Base-by-base conservation (phyloP, 2,113 vertebrate species). In the Vulpes vulpes region DNA sequence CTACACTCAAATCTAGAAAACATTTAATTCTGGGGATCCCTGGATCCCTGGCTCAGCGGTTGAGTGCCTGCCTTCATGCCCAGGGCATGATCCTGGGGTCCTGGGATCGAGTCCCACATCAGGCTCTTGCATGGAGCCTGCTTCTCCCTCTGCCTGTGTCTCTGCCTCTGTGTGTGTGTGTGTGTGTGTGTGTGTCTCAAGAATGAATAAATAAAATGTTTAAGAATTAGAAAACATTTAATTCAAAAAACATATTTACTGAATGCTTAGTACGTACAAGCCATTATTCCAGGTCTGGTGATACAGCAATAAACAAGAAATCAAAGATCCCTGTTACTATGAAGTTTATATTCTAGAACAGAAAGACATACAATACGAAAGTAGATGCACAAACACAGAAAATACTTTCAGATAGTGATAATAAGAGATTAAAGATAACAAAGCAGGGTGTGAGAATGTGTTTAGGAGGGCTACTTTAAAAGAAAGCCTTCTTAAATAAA, bases 341-440 rank as follows among this genome's bases (percentile, higher is more conserved):
- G 9, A 23, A 87, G 38, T 4, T 69, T 86, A 82, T 35, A 49
- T 19, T 96, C n/a, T 86, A 94, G 27, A 94, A 93, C 27, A 90
- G 32, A 92, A 71, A 93, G 59, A 76, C 1, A 96, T 30, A 90
- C 4, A 89, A 92, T 57, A 91, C 3, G 71, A 22, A 92, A 88
- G 22, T 16, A 85, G 25, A 85, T 65, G 23, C 19, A 81, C 20
- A 96, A 57, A 69, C 51, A 83, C n/a, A 96, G 8, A 94, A 91
- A 60, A 73, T 25, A 93, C n/a, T 62, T 92, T 93, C 87, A 81
- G 22, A 84, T 8, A 60, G 64, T 57, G 23, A 59, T 78, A 90
- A 78, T 53, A 95, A 93, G 14, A 94, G 43, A 91, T 69, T 73
- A 74, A 95, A 85, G 38, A 78, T 91, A 89, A 85, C 71, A 96